Conservation (phyloP, 1,140 invertebrate species). For the Melanaphis sacchari region DNA sequence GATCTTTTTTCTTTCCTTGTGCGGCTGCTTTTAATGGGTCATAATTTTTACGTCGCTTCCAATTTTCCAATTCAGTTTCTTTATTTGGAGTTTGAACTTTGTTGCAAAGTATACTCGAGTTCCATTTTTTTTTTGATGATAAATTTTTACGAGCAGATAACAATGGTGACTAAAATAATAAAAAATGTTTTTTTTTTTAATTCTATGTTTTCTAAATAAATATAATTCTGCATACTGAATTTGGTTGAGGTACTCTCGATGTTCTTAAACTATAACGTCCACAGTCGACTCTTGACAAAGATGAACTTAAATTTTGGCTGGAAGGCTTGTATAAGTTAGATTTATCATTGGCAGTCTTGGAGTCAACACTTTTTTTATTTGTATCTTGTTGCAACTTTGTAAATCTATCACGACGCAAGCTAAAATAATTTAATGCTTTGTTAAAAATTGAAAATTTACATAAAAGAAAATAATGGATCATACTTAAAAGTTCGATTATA, state of each 20-base stretch:
- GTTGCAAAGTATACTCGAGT: conserved; percentile 55
- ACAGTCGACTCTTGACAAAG: conserved; percentile 70
- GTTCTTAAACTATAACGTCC: conserved; percentile 72
- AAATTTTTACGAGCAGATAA: conserved; percentile 57
- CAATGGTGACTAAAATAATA: conserved; percentile 59
- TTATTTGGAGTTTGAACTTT: conserved; percentile 62
- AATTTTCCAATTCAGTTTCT: conserved; percentile 88
- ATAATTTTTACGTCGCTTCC: conserved; percentile 89
- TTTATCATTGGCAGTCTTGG: conserved; percentile 44
- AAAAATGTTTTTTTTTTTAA: neutral
- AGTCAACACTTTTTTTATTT: conserved; percentile 25
- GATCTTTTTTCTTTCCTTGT: conserved; percentile 68
- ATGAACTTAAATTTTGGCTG: conserved; percentile 58
- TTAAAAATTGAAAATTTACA: neutral
- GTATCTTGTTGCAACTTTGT: conserved; percentile 24
- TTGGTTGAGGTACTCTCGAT: conserved; percentile 58
- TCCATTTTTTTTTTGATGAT: conserved; percentile 51
- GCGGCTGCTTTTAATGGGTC: conserved; percentile 89
- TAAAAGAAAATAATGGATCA: neutral
- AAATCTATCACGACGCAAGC: conserved; percentile 41
- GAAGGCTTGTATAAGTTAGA: conserved; percentile 59
- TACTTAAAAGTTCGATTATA: conserved; percentile 67
- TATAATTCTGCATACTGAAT: conserved; percentile 59
- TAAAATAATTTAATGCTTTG: conserved; percentile 10
- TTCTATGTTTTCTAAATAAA: neutral